phyloP scores from a whole-genome alignment of 2,888 invertebrate genomes.

The Xanthorhoe designata region DNA sequence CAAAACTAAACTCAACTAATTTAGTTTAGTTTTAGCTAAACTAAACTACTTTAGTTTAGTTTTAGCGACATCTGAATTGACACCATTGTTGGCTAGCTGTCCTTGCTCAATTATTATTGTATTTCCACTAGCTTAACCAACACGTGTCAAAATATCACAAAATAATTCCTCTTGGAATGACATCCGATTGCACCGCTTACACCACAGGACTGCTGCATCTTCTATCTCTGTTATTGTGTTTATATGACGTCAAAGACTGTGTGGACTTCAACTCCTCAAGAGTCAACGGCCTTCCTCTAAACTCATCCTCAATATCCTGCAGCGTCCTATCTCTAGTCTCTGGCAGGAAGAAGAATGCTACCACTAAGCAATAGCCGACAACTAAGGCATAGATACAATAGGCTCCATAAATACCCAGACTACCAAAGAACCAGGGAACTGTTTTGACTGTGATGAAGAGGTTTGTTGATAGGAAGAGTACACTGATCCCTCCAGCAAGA shows the following conservation, averaged over 20 bases:
- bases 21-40: no score
- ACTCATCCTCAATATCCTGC: slow-evolving; percentile 71
- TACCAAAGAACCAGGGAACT: slow-evolving; percentile 58
- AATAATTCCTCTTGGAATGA: background rate
- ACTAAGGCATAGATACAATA: slow-evolving; percentile 63
- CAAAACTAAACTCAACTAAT: no score
- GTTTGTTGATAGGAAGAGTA: slow-evolving; percentile 62
- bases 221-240: slow-evolving; percentile 45
- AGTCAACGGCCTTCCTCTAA: slow-evolving; percentile 59
- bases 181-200: slow-evolving; percentile 13
- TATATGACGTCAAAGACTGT: slow-evolving; percentile 48
- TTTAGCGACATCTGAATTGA: no score
- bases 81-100: no score
- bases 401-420: slow-evolving; percentile 61
- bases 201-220: slow-evolving; percentile 48
- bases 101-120: no score
- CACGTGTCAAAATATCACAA: no score
- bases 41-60: no score
- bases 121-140: no score
- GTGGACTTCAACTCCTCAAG: slow-evolving; percentile 49
- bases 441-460: slow-evolving; percentile 67
- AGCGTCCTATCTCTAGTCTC: slow-evolving; percentile 71
- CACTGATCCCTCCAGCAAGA: slow-evolving; percentile 78
- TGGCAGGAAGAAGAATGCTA: slow-evolving; percentile 63
- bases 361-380: slow-evolving; percentile 59